Evolutionary conservation across 2,888 invertebrate species (phyloP).

Genomic region (Melangyna quadrimaculata): DNA sequence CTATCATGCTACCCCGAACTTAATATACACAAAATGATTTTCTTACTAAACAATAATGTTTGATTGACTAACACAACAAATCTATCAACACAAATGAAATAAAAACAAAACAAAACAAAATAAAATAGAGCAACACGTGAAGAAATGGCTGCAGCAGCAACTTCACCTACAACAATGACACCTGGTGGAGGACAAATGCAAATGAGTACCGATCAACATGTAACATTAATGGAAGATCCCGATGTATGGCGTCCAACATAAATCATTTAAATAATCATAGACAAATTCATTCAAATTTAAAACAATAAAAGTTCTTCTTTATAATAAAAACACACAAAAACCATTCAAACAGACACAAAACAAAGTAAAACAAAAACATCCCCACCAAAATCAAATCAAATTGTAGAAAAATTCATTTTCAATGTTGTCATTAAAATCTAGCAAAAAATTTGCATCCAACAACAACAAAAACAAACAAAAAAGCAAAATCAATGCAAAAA

Average conservation of each 20-base stretch:
- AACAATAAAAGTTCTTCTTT: conserved; percentile 25
- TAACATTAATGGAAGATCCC: conserved; percentile 95
- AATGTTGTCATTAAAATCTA: conserved; percentile 44
- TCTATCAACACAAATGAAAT: not conserved
- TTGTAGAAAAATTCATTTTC: conserved; percentile 29
- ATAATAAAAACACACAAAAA: not conserved
- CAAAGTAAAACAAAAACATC: conserved; percentile 53
- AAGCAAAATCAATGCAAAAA: too few species aligned
- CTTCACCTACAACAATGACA: conserved; percentile 85
- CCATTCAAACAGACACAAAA: conserved; percentile 50
- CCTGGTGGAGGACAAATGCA: conserved; percentile 82
- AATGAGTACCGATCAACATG: conserved; percentile 84
- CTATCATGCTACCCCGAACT: conserved; percentile 72
- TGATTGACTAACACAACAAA: conserved; percentile 37
- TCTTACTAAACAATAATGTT: conserved; percentile 48
- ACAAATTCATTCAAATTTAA: conserved; percentile 12
- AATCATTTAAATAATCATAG: conserved; percentile 78
- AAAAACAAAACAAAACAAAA: conserved; percentile 9
- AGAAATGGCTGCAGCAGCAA: conserved; percentile 92
- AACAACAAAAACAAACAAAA: not conserved
- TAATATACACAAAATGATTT: conserved; percentile 54
- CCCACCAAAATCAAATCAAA: conserved; percentile 70
- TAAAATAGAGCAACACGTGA: conserved; percentile 88
- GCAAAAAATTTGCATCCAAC: not conserved
- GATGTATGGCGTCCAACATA: conserved; percentile 97